Percentiles rank a stretch among this genome's conserved stretches.
Conservation (phyloP, 2,888 invertebrate genomes). For the Chelonus formosanus region DNA sequence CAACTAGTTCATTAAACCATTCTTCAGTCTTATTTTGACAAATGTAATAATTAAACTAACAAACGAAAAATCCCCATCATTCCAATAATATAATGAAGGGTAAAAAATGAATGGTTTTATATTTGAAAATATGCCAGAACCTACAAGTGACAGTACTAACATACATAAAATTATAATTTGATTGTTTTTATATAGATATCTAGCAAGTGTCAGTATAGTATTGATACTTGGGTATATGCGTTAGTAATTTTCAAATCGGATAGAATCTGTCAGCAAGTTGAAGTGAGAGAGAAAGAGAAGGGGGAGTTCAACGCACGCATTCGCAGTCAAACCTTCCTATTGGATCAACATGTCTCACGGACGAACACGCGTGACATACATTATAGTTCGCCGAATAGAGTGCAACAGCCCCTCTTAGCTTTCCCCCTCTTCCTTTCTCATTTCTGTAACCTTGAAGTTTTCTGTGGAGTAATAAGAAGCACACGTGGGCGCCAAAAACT, state of each 20-base stretch:
- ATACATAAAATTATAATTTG: background rate
- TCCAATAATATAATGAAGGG: no score
- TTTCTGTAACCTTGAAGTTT: conserved; percentile 29
- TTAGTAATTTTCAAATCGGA: conserved; percentile 1
- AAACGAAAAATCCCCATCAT: no score
- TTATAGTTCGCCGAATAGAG: conserved; percentile 15
- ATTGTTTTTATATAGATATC: background rate
- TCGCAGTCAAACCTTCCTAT: conserved; percentile 12
- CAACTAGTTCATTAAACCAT: no score
- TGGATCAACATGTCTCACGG: conserved; percentile 18
- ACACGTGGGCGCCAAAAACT: conserved; percentile 36
- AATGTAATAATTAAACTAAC: no score
- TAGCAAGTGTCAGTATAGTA: background rate
- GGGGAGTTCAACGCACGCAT: conserved; percentile 21
- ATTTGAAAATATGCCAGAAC: no score
- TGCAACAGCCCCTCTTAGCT: conserved; percentile 30
- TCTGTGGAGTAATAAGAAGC: conserved; percentile 34
- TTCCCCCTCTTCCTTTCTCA: conserved; percentile 23
- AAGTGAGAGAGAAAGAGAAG: background rate
- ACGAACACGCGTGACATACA: conserved; percentile 13
- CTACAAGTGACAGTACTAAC: no score
- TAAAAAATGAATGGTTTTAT: no score
- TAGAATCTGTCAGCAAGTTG: background rate
- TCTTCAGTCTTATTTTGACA: no score
- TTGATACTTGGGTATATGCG: background rate